Conservation (phyloP, 1,140 invertebrate genomes). For the Caenorhabditis elegans region WBcel235 BX284602.5:10235501-10236000, state of each 20-base stretch:
- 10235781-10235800: not conserved
- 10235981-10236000: not conserved
- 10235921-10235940: not conserved
- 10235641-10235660: not conserved
- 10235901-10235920: not conserved
- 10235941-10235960: not conserved
- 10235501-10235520: not conserved
- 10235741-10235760: no score
- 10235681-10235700: not conserved
- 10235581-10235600: not conserved
- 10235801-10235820: no score
- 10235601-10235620: not conserved
- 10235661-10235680: not conserved
- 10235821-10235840: not conserved
- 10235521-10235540: no score
- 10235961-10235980: no score
- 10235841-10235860: not conserved
- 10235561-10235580: no score
- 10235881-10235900: not conserved
- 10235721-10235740: not conserved
- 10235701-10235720: no score
- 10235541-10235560: no score
- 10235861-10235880: not conserved
- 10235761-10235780: not conserved
- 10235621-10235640: not conserved